These are phyloP conservation scores for Arvicola amphibius DNA, from an alignment of 2,797 vertebrate genomes.

Conservation along the genomic window DNA sequence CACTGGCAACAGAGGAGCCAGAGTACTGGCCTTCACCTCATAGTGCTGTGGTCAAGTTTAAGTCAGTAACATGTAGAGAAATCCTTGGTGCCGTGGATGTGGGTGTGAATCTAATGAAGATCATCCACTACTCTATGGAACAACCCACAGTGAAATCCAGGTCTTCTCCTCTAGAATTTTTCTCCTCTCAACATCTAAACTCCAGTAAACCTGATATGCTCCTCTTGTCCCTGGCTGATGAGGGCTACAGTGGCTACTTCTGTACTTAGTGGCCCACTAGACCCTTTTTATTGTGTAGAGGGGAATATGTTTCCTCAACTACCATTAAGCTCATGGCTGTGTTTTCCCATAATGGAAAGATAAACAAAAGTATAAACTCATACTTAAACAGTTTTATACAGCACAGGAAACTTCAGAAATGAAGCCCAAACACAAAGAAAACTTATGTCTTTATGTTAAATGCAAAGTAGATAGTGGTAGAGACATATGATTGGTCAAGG, in stretches of 20 bases:
- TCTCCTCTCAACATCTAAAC: background rate
- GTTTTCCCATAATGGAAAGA: background rate
- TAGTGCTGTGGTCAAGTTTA: background rate
- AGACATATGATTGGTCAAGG: background rate
- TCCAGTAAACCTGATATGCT: background rate
- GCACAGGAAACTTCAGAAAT: background rate
- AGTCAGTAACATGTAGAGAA: background rate
- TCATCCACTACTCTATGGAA: rapidly evolving
- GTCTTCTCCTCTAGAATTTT: rapidly evolving
- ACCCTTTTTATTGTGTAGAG: too few relatives aligned
- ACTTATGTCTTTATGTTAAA: background rate
- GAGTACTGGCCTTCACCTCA: rapidly evolving
- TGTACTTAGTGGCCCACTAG: background rate
- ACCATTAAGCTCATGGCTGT: background rate
- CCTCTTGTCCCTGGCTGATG: background rate
- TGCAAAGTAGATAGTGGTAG: background rate
- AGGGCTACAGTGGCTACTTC: background rate
- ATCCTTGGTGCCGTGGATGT: background rate
- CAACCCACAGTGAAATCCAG: rapidly evolving
- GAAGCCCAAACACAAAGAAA: background rate
- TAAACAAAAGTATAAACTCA: background rate
- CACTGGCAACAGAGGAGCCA: background rate
- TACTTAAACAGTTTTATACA: background rate
- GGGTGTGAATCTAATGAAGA: background rate
- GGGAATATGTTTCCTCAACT: background rate